Percentiles rank a stretch among this genome's conserved stretches.
phyloP scores from a whole-genome alignment of 2,113 vertebrate species.

The Paramisgurnus dabryanus region DNA sequence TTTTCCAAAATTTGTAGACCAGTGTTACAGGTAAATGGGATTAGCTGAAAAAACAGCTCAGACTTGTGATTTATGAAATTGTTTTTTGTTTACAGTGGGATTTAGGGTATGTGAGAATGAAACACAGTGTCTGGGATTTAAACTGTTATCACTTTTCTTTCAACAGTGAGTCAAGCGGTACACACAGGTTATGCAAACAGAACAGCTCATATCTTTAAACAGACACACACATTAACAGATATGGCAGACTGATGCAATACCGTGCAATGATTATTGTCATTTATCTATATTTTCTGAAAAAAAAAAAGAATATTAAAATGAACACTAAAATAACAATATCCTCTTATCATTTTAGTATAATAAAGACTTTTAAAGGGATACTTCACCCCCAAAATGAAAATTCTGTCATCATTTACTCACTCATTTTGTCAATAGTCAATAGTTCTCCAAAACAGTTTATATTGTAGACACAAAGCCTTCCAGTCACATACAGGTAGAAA shows the following conservation, averaged over 20 bases:
- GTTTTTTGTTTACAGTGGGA: neutral
- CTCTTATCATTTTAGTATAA: neutral
- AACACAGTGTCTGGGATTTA: neutral
- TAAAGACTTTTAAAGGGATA: neutral
- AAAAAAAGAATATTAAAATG: too few relatives aligned
- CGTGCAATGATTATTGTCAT: constrained; percentile 23
- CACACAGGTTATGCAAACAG: neutral
- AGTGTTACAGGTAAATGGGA: neutral
- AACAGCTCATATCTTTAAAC: neutral
- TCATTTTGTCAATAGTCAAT: too few relatives aligned
- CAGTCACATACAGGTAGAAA: too few relatives aligned
- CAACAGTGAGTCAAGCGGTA: neutral
- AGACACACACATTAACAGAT: neutral
- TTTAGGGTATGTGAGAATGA: neutral
- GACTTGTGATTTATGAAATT: neutral
- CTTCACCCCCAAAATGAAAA: neutral
- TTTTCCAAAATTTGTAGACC: too few relatives aligned
- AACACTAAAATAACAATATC: neutral
- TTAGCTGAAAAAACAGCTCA: constrained; percentile 4
- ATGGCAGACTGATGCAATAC: constrained; percentile 32
- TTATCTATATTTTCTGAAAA: neutral
- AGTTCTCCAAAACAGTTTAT: too few relatives aligned
- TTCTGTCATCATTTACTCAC: too few relatives aligned
- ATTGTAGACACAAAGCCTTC: too few relatives aligned
- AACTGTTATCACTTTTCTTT: neutral